A percentile compares a stretch with the other conserved stretches of the same genome.
These are phyloP conservation scores for Hippocampus abdominalis DNA, from an alignment of 2,113 vertebrate genomes.

Conservation along the genomic window DNA sequence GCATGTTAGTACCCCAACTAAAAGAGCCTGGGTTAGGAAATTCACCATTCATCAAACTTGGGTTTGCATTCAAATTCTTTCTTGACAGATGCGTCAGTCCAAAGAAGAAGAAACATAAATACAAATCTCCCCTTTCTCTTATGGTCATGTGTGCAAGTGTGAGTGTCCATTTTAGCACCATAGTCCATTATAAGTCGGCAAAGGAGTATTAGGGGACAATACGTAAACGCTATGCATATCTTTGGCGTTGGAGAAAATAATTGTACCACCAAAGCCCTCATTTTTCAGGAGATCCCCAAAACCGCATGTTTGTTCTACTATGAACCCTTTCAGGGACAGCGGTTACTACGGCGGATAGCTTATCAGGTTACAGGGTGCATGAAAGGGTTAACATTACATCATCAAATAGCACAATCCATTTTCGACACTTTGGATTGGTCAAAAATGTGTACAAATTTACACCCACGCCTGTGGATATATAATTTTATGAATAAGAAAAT, in stretches of 20 bases:
- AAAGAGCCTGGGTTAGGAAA: neutral
- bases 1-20: slow-evolving; percentile 23
- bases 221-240: neutral
- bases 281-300: no score
- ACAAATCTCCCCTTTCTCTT: neutral
- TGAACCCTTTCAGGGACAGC: no score
- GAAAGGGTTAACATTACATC: no score
- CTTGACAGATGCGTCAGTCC: neutral
- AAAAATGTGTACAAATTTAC: no score
- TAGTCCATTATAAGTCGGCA: neutral
- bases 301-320: no score
- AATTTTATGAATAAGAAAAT: neutral
- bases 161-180: slow-evolving; percentile 4
- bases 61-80: neutral
- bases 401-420: no score
- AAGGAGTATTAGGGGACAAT: neutral
- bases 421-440: no score
- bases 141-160: neutral
- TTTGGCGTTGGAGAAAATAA: no score
- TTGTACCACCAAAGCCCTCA: no score
- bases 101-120: neutral
- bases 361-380: no score
- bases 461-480: neutral
- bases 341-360: no score
- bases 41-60: neutral